A percentile compares a stretch with the other conserved stretches of the same genome.
These are phyloP conservation scores for Otolemur garnettii DNA, from an alignment of 2,113 vertebrate species.

Conservation along the genomic window DNA sequence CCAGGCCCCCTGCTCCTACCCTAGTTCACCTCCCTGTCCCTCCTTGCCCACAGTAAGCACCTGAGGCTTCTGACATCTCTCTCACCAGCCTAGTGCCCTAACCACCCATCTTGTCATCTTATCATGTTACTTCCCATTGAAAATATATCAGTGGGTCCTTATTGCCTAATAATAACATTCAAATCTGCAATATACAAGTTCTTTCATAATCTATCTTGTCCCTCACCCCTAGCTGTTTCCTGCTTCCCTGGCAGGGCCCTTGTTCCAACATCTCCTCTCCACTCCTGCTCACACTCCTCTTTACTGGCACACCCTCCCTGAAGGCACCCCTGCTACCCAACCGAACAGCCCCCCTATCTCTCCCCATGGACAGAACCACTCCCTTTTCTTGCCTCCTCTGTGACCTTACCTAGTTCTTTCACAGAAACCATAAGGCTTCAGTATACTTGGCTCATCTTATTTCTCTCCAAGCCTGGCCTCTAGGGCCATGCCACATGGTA, in stretches of 20 bases:
- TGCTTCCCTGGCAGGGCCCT: background rate
- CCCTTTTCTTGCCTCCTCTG: background rate
- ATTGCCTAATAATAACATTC: conserved; percentile 9
- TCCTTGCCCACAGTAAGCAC: background rate
- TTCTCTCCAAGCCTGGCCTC: conserved; percentile 16
- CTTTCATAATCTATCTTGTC: background rate
- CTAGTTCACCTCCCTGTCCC: too few species aligned
- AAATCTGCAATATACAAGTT: background rate
- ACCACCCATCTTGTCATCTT: background rate
- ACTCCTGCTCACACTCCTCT: background rate
- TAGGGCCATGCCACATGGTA: conserved; percentile 42
- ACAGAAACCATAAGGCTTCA: background rate
- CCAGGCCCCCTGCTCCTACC: background rate
- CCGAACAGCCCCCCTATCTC: background rate
- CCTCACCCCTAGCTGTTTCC: accelerated
- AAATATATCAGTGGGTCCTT: background rate
- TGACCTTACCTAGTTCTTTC: conserved; percentile 26
- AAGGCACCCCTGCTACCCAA: background rate
- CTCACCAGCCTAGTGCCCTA: background rate
- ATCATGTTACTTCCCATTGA: background rate
- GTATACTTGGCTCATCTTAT: conserved; percentile 22
- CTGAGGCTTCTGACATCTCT: background rate
- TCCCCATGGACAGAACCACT: background rate
- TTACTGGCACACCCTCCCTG: background rate
- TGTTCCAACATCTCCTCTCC: background rate